Base-by-base conservation (phyloP, 2,113 vertebrate species). In the Mugil cephalus region DNA sequence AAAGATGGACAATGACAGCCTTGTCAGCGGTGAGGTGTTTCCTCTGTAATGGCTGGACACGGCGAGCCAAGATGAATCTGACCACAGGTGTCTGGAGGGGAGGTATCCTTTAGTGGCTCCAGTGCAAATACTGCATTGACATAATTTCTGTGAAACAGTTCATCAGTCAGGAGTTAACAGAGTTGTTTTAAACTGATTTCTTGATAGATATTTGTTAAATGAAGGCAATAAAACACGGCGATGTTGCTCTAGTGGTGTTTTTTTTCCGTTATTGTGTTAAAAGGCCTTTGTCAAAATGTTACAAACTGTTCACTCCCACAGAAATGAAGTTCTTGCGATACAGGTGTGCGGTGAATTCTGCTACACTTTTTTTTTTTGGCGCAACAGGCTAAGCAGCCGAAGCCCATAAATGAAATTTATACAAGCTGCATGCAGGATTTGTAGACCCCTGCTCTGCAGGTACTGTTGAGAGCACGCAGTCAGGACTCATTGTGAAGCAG, bases 11-110 rank as follows among this genome's bases (percentile, higher is more conserved):
- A 74, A 24, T 52, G 74, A 83, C 77, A 84, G 56, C 30, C 35
- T 17, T 71, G 79, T 85, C 81, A 67, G 68, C n/a, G 2, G 36
- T 36, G 47, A 87, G 64, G 71, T 85, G 80, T 79, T 75, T 76
- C 13, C 13, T 60, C 54, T 82, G 36, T 72, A 73, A 82, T 58
- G 48, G 13, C 36, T 48, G 0, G 3, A 58, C 36, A 18, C 38
- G 1, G 67, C 1, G 24, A 56, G 76, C 71, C 69, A 75, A 79
- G 39, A 72, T 62, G 24, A 74, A 69, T 74, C 39, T 46, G 40
- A 8, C 12, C 51, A 36, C 50, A 74, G 76, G 59, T 79, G 85
- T 80, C 80, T 87, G 70, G 61, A 79, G 63, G 46, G 61, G 58
- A 80, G 72, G 45, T 74, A 42, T 79, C 56, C 59, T 38, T 71